phyloP scores from a whole-genome alignment of 92 coral and sea anemone species.

The Desmophyllum pertusum region DNA sequence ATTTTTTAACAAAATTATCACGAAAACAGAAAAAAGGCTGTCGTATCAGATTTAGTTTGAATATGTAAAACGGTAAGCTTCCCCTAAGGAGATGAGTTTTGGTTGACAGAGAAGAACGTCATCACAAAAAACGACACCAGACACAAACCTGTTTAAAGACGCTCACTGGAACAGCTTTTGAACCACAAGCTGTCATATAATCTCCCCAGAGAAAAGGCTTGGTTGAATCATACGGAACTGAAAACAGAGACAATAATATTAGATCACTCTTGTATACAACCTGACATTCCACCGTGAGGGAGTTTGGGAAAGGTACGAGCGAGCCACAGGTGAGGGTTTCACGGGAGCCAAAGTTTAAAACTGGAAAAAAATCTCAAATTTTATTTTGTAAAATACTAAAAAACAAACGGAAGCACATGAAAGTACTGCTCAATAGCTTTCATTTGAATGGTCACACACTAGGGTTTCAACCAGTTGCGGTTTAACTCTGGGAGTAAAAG shows the following conservation, averaged over 20 bases:
- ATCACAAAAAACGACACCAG: background rate
- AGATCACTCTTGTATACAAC: background rate
- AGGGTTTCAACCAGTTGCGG: no score
- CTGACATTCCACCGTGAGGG: background rate
- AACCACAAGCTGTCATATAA: constrained; percentile 58
- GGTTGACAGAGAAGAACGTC: no score
- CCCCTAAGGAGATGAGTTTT: no score
- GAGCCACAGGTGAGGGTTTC: background rate
- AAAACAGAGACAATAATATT: background rate
- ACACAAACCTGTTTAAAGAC: constrained; percentile 65
- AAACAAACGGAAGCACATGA: no score
- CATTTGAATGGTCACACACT: no score
- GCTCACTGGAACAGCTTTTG: constrained; percentile 65
- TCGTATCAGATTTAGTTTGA: no score
- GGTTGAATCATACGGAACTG: constrained; percentile 81
- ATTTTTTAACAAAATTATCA: no score
- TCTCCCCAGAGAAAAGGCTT: constrained; percentile 86
- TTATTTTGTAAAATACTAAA: background rate
- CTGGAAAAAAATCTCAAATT: background rate
- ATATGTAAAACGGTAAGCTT: no score
- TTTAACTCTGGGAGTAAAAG: no score
- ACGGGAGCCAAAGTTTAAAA: background rate
- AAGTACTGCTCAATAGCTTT: no score
- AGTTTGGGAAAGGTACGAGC: background rate
- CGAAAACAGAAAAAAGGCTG: no score